Evolutionary conservation across 2,113 vertebrate genomes (phyloP).

Genomic region (Dryoscopus gambensis): DNA sequence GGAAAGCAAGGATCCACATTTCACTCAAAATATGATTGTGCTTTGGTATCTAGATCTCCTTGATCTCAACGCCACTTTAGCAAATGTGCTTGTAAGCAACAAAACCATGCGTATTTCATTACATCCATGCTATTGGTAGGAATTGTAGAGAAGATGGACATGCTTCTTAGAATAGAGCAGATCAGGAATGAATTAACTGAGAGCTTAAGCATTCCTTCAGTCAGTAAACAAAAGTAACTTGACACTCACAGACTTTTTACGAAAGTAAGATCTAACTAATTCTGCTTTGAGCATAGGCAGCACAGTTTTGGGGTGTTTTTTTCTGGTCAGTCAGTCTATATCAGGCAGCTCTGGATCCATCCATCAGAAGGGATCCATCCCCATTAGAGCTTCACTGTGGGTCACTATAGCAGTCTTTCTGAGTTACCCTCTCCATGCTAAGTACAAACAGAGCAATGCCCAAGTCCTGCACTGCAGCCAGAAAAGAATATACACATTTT

Average conservation of each 20-base stretch:
- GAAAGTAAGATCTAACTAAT: not conserved
- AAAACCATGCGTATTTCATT: not conserved
- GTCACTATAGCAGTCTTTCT: not conserved
- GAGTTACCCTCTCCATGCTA: not conserved
- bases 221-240: not conserved
- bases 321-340: not conserved
- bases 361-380: not conserved
- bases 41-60: not conserved
- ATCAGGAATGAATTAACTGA: not conserved
- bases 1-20: not conserved
- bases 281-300: not conserved
- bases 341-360: not conserved
- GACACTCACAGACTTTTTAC: not conserved
- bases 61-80: not conserved
- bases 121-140: not conserved
- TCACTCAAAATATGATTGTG: not conserved
- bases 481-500: not conserved
- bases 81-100: not conserved
- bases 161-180: not conserved
- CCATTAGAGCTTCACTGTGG: not conserved
- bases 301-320: accelerated
- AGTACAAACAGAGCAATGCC: not conserved
- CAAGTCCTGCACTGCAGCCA: not conserved
- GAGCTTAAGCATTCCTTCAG: not conserved
- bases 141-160: not conserved